Base-by-base conservation (phyloP, 1,140 invertebrate species). In the Piezodorus guildinii region DNA sequence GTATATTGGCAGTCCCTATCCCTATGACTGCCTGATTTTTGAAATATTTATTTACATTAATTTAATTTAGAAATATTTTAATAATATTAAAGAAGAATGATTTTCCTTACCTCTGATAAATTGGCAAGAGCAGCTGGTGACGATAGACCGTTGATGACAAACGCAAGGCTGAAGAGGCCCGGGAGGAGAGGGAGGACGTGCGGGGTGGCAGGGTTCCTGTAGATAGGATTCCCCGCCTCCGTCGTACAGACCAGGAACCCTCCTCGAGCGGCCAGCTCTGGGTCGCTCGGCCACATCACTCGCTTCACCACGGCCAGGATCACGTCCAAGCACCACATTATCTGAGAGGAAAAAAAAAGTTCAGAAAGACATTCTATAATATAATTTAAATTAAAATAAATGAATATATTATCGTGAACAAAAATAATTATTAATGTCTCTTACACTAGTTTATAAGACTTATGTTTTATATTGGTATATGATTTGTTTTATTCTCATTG, bases 271-370 rank as follows among this genome's bases (percentile, higher is more conserved):
- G 88, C 87, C 39, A 87, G 76, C 73, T 90, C 86, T 2, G 85
- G 82, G 74, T 88, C 87, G 49, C 87, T 85, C 0, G 91, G 90
- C 77, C 90, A 90, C 1, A 83, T 81, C 71, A 88, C 90, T 17
- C 91, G 80, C 74, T 93, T 94, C 0, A 93, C 83, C 10, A 92
- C 86, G 68, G 89, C 90, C 21, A 90, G 73, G 0, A 91, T 78
- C 5, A 88, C 81, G 65, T 85, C 85, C 44, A 92, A 77, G 67
- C 86, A 89, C 72, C 80, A 83, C 56, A 79, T 77, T 1, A 87
- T 75, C 75, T 85, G 77, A 60, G 64, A 70, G 43, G 60, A 59
- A 63, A 66, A 65, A 46, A 46, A 3, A n/a, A 30, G 8, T 30
- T 4, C 3, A 30, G 27, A 30, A n/a, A n/a, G n/a, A n/a, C n/a